phyloP scores from a whole-genome alignment of 2,888 invertebrate genomes.

The Rutpela maculata region DNA sequence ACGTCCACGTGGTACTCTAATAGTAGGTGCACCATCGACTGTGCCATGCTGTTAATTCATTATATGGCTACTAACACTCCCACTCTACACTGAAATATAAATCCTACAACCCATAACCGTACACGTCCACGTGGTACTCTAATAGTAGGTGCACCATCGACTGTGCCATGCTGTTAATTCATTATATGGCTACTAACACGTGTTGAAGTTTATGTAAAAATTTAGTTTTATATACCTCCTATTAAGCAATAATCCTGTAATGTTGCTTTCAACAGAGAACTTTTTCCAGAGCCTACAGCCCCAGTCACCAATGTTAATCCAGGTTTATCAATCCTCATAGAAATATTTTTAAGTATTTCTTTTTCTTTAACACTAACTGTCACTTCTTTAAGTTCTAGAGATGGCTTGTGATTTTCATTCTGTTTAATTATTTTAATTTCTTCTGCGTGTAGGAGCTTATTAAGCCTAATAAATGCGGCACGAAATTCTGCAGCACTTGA shows the following conservation, averaged over 20 bases:
- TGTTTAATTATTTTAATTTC: slow-evolving; percentile 34
- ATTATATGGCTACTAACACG: no score
- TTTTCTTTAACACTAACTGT: slow-evolving; percentile 56
- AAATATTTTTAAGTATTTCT: slow-evolving; percentile 71
- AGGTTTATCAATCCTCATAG: slow-evolving; percentile 69
- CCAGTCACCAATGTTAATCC: slow-evolving; percentile 78
- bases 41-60: no score
- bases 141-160: no score
- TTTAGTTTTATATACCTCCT: slow-evolving; percentile 61
- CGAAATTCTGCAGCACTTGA: slow-evolving; percentile 51
- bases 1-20: no score
- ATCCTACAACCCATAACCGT: no score
- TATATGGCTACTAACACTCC: no score
- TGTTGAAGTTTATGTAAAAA: background rate
- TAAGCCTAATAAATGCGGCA: slow-evolving; percentile 52
- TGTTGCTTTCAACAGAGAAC: slow-evolving; percentile 70
- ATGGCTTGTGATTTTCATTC: background rate
- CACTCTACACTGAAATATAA: no score
- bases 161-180: no score
- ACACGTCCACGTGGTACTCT: no score
- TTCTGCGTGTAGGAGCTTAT: slow-evolving; percentile 48
- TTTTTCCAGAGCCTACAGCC: slow-evolving; percentile 80
- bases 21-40: no score
- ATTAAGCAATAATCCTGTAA: slow-evolving; percentile 69
- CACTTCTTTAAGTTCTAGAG: slow-evolving; percentile 42